Conservation (phyloP, 2,797 vertebrate species). For the Gallirallus australis region DNA sequence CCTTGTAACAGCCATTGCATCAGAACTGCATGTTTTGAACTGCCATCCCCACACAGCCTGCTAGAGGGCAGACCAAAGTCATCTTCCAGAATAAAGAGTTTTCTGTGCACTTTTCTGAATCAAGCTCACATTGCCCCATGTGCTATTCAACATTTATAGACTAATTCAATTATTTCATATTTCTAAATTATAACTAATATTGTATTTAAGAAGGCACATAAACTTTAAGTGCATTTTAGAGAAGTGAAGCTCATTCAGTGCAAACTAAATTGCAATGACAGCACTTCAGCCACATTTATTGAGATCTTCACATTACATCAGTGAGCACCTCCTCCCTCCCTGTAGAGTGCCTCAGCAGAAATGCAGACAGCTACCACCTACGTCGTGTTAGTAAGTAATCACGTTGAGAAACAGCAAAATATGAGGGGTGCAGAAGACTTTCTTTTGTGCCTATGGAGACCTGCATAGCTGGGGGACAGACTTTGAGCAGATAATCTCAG, state of each 20-base stretch:
- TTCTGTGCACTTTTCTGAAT: rapidly evolving
- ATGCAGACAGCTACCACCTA: background rate
- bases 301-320: background rate
- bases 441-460: background rate
- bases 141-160: background rate
- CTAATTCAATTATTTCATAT: background rate
- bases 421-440: background rate
- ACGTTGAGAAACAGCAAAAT: background rate
- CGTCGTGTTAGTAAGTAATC: background rate
- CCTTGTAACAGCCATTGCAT: background rate
- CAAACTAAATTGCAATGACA: background rate
- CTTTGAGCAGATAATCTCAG: background rate
- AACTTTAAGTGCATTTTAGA: background rate
- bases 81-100: background rate
- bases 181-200: background rate
- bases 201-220: background rate
- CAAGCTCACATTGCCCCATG: background rate
- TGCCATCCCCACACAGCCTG: background rate
- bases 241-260: background rate
- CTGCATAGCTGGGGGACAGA: background rate
- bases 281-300: background rate
- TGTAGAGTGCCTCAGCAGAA: background rate
- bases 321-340: background rate
- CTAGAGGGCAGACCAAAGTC: constrained; percentile 19
- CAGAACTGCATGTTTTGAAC: rapidly evolving